Base-by-base conservation (phyloP, 2,888 invertebrate species). In the Tetragonisca angustula region DNA sequence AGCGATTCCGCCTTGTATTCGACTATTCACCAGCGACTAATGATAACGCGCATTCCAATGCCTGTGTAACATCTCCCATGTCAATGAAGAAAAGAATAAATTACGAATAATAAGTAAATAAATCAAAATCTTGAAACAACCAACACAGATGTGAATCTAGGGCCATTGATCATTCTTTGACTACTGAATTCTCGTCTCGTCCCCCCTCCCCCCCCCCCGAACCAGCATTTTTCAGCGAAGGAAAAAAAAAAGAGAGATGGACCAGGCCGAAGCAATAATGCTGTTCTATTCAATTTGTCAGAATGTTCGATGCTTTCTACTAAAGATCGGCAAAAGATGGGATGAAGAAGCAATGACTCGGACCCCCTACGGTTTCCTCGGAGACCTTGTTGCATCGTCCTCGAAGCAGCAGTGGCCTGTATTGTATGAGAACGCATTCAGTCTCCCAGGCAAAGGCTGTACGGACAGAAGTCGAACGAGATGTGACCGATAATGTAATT, bases 401-500 rank as follows among this genome's bases (percentile, higher is more conserved):
- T 81, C 67, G 61, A 81, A 50, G 27, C 65, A 74, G 70, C 67
- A 54, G 68, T 61, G 52, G 68, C 56, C 64, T 54, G 65, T 75
- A 54, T 71, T 62, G 49, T 49, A 79, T 52, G 32, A 71, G 71
- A 87, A 79, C 69, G 68, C 79, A 65, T 83, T 80, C 54, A 72
- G 64, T 68, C 64, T 50, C 62, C 24, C 65, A 71, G 75, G 69
- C 81, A 76, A 78, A 61, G 76, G 72, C 68, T 74, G 76, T 65
- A 78, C 78, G 87, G 89, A 91, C 91, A 92, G 91, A 91, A 93
- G 91, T 91, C 89, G 87, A 89, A 88, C 91, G 88, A 90, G 92
- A 92, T 91, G 89, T 90, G 92, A 91, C 89, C 92, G 93, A 93
- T 93, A 93, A 92, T 91, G 91, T 91, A 91, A 93, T 93, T 92